These are phyloP conservation scores for Solenopsis invicta DNA, from an alignment of 1,140 invertebrate species.

Conservation along the genomic window DNA sequence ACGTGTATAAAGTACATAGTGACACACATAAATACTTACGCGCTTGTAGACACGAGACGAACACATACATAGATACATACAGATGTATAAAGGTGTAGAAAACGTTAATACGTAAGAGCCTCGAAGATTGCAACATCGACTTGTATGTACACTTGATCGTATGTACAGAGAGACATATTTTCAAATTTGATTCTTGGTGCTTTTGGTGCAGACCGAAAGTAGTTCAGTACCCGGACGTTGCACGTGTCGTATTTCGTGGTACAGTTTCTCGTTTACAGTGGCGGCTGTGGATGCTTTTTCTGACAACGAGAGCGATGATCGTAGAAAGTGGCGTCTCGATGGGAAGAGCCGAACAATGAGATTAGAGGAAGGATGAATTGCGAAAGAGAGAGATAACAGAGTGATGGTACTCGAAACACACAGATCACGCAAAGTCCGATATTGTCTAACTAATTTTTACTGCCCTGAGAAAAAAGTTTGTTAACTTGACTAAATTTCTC, in stretches of 20 bases:
- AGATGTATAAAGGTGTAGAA: conserved; percentile 28
- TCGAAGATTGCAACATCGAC: conserved; percentile 48
- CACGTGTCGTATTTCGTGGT: conserved; percentile 10
- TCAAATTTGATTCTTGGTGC: not conserved
- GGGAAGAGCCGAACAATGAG: conserved; percentile 33
- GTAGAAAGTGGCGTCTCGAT: conserved; percentile 63
- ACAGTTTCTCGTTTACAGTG: conserved; percentile 13
- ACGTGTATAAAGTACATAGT: conserved; percentile 15
- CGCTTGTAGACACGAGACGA: conserved; percentile 10
- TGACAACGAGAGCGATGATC: conserved; percentile 58
- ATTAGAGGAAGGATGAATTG: not conserved
- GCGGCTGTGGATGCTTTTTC: conserved; percentile 50
- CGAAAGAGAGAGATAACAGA: conserved; percentile 24
- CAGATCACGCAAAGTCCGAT: conserved; percentile 22
- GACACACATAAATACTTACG: conserved; percentile 57
- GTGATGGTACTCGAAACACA: conserved; percentile 19
- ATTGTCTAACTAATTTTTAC: not conserved
- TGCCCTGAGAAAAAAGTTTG: no score
- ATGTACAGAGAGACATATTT: conserved; percentile 48
- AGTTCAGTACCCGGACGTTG: not conserved
- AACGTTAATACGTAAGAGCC: conserved; percentile 8
- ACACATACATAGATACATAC: conserved; percentile 31
- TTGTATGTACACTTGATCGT: conserved; percentile 37
- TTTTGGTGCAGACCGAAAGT: conserved; percentile 26
- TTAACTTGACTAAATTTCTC: no score